Base-by-base conservation (phyloP, 2,888 invertebrate species). In the Helobdella robusta region DNA sequence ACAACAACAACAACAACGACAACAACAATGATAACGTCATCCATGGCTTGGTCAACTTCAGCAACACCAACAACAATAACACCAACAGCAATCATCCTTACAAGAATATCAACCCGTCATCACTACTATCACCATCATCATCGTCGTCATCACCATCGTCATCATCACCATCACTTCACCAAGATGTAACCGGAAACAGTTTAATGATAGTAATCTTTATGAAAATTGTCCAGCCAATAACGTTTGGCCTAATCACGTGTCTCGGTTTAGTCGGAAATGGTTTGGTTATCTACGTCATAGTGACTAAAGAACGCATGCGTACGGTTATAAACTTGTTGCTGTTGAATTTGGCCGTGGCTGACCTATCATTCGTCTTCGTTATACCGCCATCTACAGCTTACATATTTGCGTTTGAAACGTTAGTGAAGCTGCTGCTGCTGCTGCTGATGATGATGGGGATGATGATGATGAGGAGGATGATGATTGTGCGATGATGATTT, bases 301-400 rank as follows among this genome's bases (percentile, higher is more conserved):
- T 66, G 25, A 60, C 62, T 11, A 52, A 36, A 20, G 66, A 63
- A 23, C 86, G 87, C 74, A 91, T 91, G 91, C 84, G 90, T 73
- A 72, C 70, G 2, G 89, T 90, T n/a, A 91, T 91, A 60, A 91
- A 91, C 78, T 84, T 90, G 46, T 83, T 91, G 35, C 91, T 91
- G 73, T 88, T 91, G 68, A 90, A 91, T 78, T 80, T 91, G 69
- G 90, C 90, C 6, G 83, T 89, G 35, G 89, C 91, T 59, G 91
- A 91, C 78, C 82, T 91, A 34, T 84, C 90, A 30, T 91, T 91
- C 79, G 88, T 91, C 46, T 85, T 89, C 65, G 88, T 91, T 80
- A 91, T 91, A 80, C 89, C 91, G 18, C 91, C 91, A 0, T 90
- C 90, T 79, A 91, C 91, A 1, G 91, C 89, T 1, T 87, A 89